Evolutionary conservation across 2,797 vertebrate genomes (phyloP).

Genomic region (Pachyuromys duprasi): DNA sequence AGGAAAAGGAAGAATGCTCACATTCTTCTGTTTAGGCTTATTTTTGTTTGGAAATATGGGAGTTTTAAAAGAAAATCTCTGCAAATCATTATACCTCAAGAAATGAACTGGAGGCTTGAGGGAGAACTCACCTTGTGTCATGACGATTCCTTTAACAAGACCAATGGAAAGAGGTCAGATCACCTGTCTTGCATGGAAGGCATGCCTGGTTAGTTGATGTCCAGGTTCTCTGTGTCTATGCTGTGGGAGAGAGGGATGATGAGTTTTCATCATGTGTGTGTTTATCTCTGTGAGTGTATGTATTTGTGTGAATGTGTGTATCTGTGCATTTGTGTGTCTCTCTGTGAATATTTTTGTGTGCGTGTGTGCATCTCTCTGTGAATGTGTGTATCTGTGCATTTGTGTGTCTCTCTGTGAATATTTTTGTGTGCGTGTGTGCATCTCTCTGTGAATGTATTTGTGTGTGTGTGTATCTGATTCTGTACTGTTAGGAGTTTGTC

Average conservation of each 20-base stretch:
- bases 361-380: background rate
- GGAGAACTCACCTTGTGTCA: background rate
- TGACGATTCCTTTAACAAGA: background rate
- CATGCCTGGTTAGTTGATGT: background rate
- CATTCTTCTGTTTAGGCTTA: background rate
- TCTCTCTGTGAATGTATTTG: background rate
- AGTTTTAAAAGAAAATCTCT: background rate
- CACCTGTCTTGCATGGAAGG: background rate
- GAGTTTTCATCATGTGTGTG: background rate
- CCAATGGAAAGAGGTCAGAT: background rate
- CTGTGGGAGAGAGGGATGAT: too few species aligned
- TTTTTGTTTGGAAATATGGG: background rate
- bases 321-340: background rate
- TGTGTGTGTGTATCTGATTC: background rate
- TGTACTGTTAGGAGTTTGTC: background rate
- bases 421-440: accelerated
- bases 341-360: background rate
- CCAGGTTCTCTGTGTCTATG: accelerated
- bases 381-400: background rate
- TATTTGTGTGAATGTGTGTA: accelerated
- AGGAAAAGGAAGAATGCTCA: background rate
- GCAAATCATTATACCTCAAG: background rate
- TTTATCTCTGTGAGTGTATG: background rate
- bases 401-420: background rate
- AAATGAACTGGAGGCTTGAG: background rate